phyloP scores from a whole-genome alignment of 1,140 invertebrate genomes.

The Pogonomyrmex californicus region DNA sequence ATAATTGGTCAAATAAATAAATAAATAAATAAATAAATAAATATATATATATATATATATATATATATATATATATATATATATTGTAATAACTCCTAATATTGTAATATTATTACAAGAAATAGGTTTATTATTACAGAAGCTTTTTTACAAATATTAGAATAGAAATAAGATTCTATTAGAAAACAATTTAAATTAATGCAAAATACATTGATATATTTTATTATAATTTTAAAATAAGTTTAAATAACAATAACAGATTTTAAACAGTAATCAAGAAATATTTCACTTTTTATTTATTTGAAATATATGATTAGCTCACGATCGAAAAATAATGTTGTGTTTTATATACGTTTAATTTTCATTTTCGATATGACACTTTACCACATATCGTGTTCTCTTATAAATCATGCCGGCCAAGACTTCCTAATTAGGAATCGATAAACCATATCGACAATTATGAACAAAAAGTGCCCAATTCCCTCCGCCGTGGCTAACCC shows the following conservation, averaged over 20 bases:
- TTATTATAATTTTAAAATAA: background rate
- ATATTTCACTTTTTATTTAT: background rate
- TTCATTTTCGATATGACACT: background rate
- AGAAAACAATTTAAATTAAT: background rate
- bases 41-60: background rate
- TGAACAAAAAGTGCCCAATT: constrained; percentile 42
- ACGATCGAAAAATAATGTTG: background rate
- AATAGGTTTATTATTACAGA: constrained; percentile 20
- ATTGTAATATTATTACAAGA: background rate
- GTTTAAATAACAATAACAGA: background rate
- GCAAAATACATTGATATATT: background rate
- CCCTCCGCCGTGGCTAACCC: constrained; percentile 75
- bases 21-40: too few species aligned
- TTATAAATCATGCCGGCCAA: constrained; percentile 25
- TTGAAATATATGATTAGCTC: constrained; percentile 28
- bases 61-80: background rate
- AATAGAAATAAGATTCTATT: background rate
- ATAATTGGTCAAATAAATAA: background rate
- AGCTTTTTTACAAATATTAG: background rate
- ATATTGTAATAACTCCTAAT: background rate
- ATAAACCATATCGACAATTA: constrained; percentile 11
- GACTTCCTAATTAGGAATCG: constrained; percentile 56
- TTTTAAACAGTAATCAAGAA: background rate
- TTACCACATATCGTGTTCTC: background rate
- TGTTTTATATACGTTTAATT: constrained; percentile 19